Conservation (phyloP, 1,140 invertebrate species). For the Augochlora pura region DNA sequence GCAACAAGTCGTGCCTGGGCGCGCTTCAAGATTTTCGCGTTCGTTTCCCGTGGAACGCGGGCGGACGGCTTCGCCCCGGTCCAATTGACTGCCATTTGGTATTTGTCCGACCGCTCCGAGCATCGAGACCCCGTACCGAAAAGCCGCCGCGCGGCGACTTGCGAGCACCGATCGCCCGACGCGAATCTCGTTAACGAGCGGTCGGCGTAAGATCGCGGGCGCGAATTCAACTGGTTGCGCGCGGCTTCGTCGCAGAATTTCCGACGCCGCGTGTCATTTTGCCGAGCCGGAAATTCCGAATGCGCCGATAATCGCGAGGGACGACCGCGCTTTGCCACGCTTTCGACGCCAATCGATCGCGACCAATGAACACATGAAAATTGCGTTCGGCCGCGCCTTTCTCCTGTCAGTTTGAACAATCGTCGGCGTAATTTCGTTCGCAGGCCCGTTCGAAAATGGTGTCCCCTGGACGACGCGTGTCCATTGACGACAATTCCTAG, state of each 20-base stretch:
- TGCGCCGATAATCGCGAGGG: neutral
- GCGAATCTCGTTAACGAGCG: no score
- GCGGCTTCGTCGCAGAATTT: neutral
- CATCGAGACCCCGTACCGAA: no score
- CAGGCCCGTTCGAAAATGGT: neutral
- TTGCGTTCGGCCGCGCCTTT: neutral
- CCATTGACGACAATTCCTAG: no score
- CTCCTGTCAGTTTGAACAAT: constrained; percentile 13
- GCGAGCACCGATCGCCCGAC: no score
- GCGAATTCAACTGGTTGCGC: neutral
- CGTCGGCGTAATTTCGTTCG: constrained; percentile 13
- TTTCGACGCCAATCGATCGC: neutral
- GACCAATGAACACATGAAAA: constrained; percentile 12
- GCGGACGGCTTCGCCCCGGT: neutral
- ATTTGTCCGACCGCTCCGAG: no score
- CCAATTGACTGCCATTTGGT: no score
- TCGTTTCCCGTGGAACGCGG: neutral
- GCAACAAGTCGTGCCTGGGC: neutral
- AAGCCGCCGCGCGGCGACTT: no score
- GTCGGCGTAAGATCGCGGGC: neutral
- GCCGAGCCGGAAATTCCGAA: neutral
- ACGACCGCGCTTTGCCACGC: neutral
- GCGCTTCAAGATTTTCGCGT: neutral
- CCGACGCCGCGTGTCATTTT: no score
- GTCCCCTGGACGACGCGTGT: no score